phyloP scores from a whole-genome alignment of 2,888 invertebrate genomes.

The Aspidapion aeneum region DNA sequence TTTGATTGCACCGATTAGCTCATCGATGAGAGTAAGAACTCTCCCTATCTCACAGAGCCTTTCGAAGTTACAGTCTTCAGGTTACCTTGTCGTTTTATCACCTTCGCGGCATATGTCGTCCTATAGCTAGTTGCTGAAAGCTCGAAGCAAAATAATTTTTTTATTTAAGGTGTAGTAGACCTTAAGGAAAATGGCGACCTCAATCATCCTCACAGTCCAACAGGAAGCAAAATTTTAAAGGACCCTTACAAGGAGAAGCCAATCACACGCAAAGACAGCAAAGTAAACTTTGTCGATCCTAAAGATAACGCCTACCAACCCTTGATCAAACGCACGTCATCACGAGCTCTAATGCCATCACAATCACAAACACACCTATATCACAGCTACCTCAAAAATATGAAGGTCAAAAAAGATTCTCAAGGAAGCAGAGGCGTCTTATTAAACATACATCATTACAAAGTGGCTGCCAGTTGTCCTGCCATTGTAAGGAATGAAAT shows the following conservation, averaged over 20 bases:
- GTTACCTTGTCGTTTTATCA: too few species aligned
- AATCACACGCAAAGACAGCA: not conserved
- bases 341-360: slow-evolving; percentile 16
- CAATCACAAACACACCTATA: slow-evolving; percentile 38
- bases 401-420: slow-evolving; percentile 67
- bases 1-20: too few species aligned
- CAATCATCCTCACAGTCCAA: not conserved
- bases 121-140: too few species aligned
- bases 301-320: slow-evolving; percentile 9
- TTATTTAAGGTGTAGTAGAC: slow-evolving; percentile 44
- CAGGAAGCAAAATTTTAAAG: not conserved
- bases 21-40: too few species aligned
- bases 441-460: slow-evolving; percentile 75
- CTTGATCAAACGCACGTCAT: slow-evolving; percentile 16
- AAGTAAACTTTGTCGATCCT: slow-evolving; percentile 11
- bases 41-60: too few species aligned
- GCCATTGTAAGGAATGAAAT: slow-evolving; percentile 85
- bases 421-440: slow-evolving; percentile 83
- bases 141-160: slow-evolving; percentile 32
- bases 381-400: slow-evolving; percentile 68
- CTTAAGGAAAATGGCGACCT: slow-evolving; percentile 50
- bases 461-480: slow-evolving; percentile 82
- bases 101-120: too few species aligned
- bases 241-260: not conserved
- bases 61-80: too few species aligned